Evolutionary conservation across 1,140 invertebrate genomes (phyloP).

Genomic region (Centruroides sculpturatus): DNA sequence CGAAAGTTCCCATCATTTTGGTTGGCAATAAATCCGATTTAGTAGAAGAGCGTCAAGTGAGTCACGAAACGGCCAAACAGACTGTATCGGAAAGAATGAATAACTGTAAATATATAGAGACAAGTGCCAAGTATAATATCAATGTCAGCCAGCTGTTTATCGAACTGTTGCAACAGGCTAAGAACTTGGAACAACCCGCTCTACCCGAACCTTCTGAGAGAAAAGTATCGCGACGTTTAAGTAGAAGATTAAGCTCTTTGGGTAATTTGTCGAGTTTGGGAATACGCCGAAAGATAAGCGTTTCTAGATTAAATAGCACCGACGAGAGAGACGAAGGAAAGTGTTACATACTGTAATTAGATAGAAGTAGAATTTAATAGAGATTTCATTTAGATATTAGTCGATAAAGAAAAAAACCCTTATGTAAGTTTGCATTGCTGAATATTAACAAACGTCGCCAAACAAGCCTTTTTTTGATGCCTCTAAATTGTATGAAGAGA

Average conservation of each 20-base stretch:
- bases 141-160: slow-evolving; percentile 23
- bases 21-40: slow-evolving; percentile 84
- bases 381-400: too few relatives aligned
- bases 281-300: slow-evolving; percentile 7
- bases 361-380: too few relatives aligned
- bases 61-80: slow-evolving; percentile 16
- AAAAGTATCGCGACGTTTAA: slow-evolving; percentile 6
- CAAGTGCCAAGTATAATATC: slow-evolving; percentile 24
- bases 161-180: slow-evolving; percentile 18
- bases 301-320: background rate
- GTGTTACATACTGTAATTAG: background rate
- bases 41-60: slow-evolving; percentile 31
- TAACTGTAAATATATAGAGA: slow-evolving; percentile 23
- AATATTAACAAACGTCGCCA: too few relatives aligned
- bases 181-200: slow-evolving; percentile 4
- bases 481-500: too few relatives aligned
- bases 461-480: too few relatives aligned
- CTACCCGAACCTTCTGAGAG: background rate
- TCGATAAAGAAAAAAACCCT: too few relatives aligned
- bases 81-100: slow-evolving; percentile 14
- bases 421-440: too few relatives aligned
- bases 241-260: slow-evolving; percentile 13
- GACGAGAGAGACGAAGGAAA: background rate
- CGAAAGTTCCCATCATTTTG: slow-evolving; percentile 68
- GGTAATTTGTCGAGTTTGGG: slow-evolving; percentile 11